phyloP scores from a whole-genome alignment of 2,113 vertebrate species.

The Panthera uncia region DNA sequence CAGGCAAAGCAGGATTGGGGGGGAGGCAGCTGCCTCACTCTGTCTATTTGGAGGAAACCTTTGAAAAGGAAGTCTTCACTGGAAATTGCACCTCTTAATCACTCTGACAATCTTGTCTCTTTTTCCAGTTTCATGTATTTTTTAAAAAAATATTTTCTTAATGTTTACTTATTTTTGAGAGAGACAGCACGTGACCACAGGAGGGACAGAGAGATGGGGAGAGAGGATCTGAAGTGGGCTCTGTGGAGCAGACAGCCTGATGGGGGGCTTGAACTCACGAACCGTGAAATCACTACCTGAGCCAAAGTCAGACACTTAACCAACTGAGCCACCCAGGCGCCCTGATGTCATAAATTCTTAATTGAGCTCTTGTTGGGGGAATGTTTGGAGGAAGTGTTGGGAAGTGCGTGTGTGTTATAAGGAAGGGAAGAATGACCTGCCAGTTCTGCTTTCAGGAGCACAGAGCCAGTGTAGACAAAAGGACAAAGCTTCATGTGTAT shows the following conservation, averaged over 20 bases:
- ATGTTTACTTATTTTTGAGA: no score
- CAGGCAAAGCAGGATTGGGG: rapidly evolving
- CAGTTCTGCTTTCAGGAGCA: background rate
- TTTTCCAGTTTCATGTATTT: background rate
- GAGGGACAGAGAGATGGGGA: no score
- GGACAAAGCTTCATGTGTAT: background rate
- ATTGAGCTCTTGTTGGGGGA: background rate
- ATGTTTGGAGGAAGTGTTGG: background rate
- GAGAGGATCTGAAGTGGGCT: no score
- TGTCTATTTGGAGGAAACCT: background rate
- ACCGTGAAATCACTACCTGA: no score
- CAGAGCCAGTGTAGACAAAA: background rate
- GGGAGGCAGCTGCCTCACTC: background rate
- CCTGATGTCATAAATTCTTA: background rate
- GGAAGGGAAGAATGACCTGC: background rate
- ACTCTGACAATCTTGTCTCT: background rate
- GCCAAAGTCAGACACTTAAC: no score
- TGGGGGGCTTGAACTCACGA: no score
- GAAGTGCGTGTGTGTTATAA: background rate
- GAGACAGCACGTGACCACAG: no score
- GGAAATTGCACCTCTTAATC: background rate
- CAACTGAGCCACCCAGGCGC: no score
- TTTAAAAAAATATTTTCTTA: no score
- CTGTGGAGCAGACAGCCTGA: no score
- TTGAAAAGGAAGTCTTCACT: background rate